Conservation (phyloP, 2,888 invertebrate species). For the Lottia scabra region DNA sequence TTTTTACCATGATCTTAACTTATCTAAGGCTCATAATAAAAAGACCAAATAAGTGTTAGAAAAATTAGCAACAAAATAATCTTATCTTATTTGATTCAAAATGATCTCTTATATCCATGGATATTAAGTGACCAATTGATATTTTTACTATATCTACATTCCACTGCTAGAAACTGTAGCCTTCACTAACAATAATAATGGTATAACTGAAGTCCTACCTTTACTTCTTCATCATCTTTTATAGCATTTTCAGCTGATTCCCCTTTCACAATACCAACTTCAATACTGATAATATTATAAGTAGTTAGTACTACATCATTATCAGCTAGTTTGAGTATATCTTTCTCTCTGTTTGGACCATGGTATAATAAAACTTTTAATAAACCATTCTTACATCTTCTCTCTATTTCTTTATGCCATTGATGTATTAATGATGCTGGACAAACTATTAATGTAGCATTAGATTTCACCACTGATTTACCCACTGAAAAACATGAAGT, state of each 20-base stretch:
- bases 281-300: conserved; percentile 77
- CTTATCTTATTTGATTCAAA: no score
- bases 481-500: conserved; percentile 42
- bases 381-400: conserved; percentile 73
- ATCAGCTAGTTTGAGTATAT: conserved; percentile 73
- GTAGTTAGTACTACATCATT: conserved; percentile 91
- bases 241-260: conserved; percentile 50
- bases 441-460: conserved; percentile 82
- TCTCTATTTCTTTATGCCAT: conserved; percentile 85
- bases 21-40: no score
- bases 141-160: no score
- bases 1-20: no score
- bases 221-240: conserved; percentile 40
- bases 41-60: no score
- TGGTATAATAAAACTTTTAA: conserved; percentile 82
- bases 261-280: conserved; percentile 60
- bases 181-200: no score
- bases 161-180: no score
- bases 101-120: no score
- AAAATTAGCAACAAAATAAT: no score
- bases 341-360: conserved; percentile 79
- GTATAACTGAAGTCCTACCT: conserved; percentile 6
- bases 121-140: no score
- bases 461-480: conserved; percentile 56
- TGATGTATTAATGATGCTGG: conserved; percentile 92